Evolutionary conservation across 2,113 vertebrate species (phyloP), one percentile per base, ranked within the genome.

Genomic region (Elephas maximus): DNA sequence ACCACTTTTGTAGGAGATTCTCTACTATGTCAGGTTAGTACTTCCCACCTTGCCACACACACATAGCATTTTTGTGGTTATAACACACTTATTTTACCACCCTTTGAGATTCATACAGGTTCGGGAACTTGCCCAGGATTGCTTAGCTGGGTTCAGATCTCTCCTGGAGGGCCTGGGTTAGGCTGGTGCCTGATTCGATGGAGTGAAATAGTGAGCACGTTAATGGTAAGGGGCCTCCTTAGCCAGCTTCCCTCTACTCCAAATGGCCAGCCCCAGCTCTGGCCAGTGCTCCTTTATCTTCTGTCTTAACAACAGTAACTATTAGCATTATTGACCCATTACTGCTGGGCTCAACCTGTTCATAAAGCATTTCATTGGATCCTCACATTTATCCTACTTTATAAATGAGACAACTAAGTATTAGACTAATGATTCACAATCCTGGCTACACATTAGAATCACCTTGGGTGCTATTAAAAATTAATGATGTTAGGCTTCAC

Each of bases 391-490:
- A 24, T 86, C 24, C 51, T 2, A 6, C 41, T 80, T 94, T 88
- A 45, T 12, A 83, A n/a, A 53, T 63, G 33, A n/a, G 48, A 23
- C 41, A 87, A 86, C 15, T 67, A 62, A 63, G 48, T 90, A 74
- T 62, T 81, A 62, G 8, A 77, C 18, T 84, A 91, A 30, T 67
- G 10, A 63, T 85, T 76, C 95, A 91, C 26, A 87, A 4, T 74
- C 51, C 15, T 63, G 24, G 23, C 12, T 62, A 0, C 18, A 83
- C 8, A 82, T 37, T 95, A 60, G 83, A 89, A 73, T 74, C 23
- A 87, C 8, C 10, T 91, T 26, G 41, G 12, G 2, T 94, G 24
- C 24, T 95, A 20, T 83, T 95, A 87, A 92, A 92, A 92, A 45
- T 79, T 24, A 65, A 28, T 14, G 0, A 62, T 78, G 2, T 94